Conservation (phyloP, 1,140 invertebrate species). For the Drosophila pseudoananassae region DNA sequence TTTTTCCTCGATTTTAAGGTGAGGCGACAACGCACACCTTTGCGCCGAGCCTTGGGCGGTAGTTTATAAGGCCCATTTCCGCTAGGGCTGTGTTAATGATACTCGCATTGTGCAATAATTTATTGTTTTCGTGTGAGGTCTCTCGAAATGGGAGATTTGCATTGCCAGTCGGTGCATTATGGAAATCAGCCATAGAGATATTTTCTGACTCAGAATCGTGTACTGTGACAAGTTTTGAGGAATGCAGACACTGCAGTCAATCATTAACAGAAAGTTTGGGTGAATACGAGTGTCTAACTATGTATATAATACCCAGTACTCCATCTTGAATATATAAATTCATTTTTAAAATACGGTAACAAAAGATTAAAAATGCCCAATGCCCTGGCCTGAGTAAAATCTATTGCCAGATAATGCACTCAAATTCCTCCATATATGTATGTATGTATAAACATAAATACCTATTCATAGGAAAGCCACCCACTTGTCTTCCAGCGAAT, state of each 20-base stretch:
- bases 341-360: too few species aligned
- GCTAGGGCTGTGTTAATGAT: slow-evolving; percentile 40
- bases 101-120: slow-evolving; percentile 48
- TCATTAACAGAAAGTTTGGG: background rate
- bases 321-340: too few species aligned
- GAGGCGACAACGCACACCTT: slow-evolving; percentile 41
- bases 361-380: background rate
- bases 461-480: slow-evolving; percentile 19
- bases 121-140: slow-evolving; percentile 46
- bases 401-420: background rate
- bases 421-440: slow-evolving; percentile 1
- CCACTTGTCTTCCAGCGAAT: slow-evolving; percentile 35
- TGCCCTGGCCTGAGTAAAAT: too few species aligned
- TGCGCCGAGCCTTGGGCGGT: slow-evolving; percentile 31
- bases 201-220: slow-evolving; percentile 30
- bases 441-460: background rate
- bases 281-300: too few species aligned
- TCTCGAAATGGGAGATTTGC: slow-evolving; percentile 25
- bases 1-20: slow-evolving; percentile 21
- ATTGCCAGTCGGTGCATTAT: slow-evolving; percentile 31
- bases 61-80: slow-evolving; percentile 61
- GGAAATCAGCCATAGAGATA: slow-evolving; percentile 46
- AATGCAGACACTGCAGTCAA: slow-evolving; percentile 24
- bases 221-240: slow-evolving; percentile 29
- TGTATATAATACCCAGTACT: too few species aligned